Conservation (phyloP, 2,888 invertebrate genomes). For the Ophioninae sp. region DNA sequence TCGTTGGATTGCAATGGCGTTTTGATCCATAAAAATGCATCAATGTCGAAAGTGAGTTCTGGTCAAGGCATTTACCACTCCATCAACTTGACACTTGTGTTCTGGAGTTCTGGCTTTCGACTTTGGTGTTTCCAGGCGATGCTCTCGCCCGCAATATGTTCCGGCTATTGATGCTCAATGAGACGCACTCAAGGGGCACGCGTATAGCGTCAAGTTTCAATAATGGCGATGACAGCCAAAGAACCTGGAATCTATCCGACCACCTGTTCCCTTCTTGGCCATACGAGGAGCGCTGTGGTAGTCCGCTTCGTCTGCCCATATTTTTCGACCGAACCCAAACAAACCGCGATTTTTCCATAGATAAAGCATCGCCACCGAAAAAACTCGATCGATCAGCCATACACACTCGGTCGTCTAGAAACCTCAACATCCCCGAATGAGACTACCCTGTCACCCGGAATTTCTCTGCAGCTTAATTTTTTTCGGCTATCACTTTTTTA, state of each 20-base stretch:
- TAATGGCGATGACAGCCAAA: conserved; percentile 13
- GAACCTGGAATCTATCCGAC: conserved; percentile 32
- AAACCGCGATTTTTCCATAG: too few species aligned
- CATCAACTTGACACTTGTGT: too few species aligned
- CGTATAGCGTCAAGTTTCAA: conserved; percentile 54
- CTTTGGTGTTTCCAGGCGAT: conserved; percentile 3
- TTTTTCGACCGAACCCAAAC: too few species aligned
- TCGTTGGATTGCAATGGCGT: too few species aligned
- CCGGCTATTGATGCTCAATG: conserved; percentile 36
- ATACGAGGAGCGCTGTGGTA: background rate
- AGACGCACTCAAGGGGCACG: conserved; percentile 26
- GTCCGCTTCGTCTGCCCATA: too few species aligned
- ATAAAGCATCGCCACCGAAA: too few species aligned
- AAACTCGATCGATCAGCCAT: background rate
- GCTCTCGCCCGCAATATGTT: conserved; percentile 31
- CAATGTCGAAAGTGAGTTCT: too few species aligned
- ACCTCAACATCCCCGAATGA: too few species aligned
- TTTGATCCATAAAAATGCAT: too few species aligned
- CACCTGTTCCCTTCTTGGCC: conserved; percentile 42
- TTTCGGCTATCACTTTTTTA: background rate
- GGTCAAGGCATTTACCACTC: too few species aligned
- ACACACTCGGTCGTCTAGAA: conserved; percentile 1
- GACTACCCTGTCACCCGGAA: too few species aligned
- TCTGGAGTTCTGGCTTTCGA: conserved; percentile 6
- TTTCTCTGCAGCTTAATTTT: background rate